Conservation (phyloP, 2,888 invertebrate species). For the Nemotelus nigrinus region DNA sequence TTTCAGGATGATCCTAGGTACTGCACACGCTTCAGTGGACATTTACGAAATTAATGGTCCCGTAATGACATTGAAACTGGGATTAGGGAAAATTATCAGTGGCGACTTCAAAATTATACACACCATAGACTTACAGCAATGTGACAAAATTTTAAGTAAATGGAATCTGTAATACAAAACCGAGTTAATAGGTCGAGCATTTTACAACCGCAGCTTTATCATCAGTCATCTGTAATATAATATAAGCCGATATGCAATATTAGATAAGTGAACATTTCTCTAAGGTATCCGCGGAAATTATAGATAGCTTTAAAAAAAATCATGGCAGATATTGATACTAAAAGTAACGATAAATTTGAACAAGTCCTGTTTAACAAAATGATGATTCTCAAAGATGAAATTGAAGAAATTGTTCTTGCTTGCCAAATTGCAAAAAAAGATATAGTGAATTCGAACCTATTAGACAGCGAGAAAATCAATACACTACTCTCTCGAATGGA, state of each 20-base stretch:
- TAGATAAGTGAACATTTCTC: constrained; percentile 41
- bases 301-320: constrained; percentile 43
- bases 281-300: constrained; percentile 19
- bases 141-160: not conserved
- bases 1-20: constrained; percentile 7
- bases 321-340: no score
- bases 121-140: not conserved
- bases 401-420: constrained; percentile 4
- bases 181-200: constrained; percentile 15
- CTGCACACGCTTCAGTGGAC: constrained; percentile 10
- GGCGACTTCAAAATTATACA: constrained; percentile 10
- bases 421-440: not conserved
- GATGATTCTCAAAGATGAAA: constrained; percentile 3
- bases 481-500: constrained; percentile 36
- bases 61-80: no score
- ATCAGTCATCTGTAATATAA: constrained; percentile 14
- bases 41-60: not conserved
- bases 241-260: constrained; percentile 44
- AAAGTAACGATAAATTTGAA: no score
- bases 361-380: constrained; percentile 4
- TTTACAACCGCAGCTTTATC: not conserved
- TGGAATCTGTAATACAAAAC: no score
- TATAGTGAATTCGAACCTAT: not conserved
- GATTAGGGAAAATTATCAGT: not conserved
- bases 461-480: not conserved